Percentiles rank a stretch among this genome's conserved stretches.
Conservation (phyloP, 2,888 invertebrate species). For the Protodeltote pygarga region DNA sequence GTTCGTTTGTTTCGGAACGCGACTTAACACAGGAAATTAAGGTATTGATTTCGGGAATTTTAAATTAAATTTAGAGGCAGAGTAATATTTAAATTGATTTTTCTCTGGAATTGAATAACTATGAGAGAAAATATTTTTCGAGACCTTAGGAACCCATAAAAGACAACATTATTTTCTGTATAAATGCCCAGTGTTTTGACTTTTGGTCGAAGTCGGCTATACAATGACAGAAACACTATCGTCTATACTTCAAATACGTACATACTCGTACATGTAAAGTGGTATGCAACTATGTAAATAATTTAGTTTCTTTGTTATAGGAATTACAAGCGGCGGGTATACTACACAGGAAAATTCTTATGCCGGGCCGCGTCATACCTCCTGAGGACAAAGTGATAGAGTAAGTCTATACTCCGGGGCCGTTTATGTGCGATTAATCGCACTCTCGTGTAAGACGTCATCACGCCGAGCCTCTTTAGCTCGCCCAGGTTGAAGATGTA, state of each 20-base stretch:
- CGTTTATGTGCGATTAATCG: conserved; percentile 62
- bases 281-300: conserved; percentile 40
- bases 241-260: conserved; percentile 3
- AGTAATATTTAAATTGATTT: no score
- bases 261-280: conserved; percentile 4
- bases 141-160: no score
- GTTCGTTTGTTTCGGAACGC: conserved; percentile 20
- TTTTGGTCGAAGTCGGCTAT: no score
- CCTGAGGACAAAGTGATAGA: conserved; percentile 69
- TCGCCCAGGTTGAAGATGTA: conserved; percentile 61
- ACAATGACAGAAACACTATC: not conserved
- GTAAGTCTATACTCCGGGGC: conserved; percentile 66
- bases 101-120: no score
- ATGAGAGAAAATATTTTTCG: no score
- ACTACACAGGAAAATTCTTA: conserved; percentile 75
- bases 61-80: not conserved
- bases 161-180: no score
- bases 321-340: conserved; percentile 70
- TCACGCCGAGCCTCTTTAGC: conserved; percentile 49
- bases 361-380: conserved; percentile 78
- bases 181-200: no score
- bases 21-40: conserved; percentile 19
- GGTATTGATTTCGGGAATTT: conserved; percentile 10
- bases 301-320: conserved; percentile 70
- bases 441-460: conserved; percentile 43